phyloP scores from a whole-genome alignment of 2,888 invertebrate species.

The Hydrotaea cyrtoneurina region DNA sequence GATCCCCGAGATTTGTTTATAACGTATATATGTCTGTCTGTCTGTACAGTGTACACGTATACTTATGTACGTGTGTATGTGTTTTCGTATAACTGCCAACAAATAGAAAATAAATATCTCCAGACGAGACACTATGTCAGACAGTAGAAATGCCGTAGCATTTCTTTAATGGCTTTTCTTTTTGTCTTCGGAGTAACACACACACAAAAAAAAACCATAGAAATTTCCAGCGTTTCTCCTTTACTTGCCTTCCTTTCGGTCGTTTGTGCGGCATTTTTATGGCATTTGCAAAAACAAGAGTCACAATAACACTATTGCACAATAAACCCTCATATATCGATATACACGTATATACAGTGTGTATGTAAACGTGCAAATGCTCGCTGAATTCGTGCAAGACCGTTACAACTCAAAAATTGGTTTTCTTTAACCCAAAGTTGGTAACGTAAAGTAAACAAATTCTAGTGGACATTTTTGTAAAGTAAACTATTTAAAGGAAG shows the following conservation, averaged over 20 bases:
- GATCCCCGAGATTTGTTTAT: neutral
- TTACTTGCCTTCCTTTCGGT: neutral
- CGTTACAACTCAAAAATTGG: no score
- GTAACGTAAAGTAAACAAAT: no score
- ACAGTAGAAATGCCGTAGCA: conserved; percentile 50
- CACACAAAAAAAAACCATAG: conserved; percentile 27
- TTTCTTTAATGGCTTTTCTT: conserved; percentile 42
- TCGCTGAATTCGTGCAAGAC: no score
- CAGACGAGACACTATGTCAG: conserved; percentile 64
- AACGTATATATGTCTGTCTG: neutral
- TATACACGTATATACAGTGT: neutral
- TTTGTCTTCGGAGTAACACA: conserved; percentile 37
- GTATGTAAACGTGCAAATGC: no score
- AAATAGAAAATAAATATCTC: conserved; percentile 40
- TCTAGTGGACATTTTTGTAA: no score
- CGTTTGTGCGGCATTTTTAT: conserved; percentile 13
- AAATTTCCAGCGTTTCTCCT: neutral
- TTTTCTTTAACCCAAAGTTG: no score
- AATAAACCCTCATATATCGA: conserved; percentile 8
- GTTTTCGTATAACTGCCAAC: conserved; percentile 1
- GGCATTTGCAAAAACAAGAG: conserved; percentile 20
- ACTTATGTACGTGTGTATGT: neutral
- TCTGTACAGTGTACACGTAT: neutral
- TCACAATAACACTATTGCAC: conserved; percentile 37
- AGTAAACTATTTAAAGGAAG: no score